A percentile compares a stretch with the other conserved stretches of the same genome.
Conservation (phyloP, 2,113 vertebrate species). For the Phrynosoma platyrhinos region DNA sequence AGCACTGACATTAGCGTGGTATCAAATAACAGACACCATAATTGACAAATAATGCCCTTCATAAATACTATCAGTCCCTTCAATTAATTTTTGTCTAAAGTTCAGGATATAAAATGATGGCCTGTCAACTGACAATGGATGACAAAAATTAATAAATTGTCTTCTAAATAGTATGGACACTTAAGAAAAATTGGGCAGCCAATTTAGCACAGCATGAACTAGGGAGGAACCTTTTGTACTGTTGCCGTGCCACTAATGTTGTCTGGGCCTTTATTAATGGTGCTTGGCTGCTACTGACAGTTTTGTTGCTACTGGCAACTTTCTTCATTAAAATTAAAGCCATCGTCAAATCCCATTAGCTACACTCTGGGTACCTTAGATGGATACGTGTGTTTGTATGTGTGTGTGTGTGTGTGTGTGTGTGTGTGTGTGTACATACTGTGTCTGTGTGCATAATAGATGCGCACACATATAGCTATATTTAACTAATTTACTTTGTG, state of each 20-base stretch:
- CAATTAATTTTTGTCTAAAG: constrained; percentile 92
- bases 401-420: background rate
- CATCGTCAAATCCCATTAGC: constrained; percentile 89
- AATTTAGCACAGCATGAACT: constrained; percentile 86
- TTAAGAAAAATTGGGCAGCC: constrained; percentile 89
- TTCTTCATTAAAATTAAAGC: constrained; percentile 92
- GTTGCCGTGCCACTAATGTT: constrained; percentile 81
- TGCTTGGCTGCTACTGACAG: constrained; percentile 88
- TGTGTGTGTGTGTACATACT: background rate
- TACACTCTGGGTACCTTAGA: constrained; percentile 79
- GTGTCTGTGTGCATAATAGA: background rate
- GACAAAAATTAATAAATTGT: constrained; percentile 91
- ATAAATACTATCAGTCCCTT: constrained; percentile 88
- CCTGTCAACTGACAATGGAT: constrained; percentile 90
- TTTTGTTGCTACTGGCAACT: constrained; percentile 90
- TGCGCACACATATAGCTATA: background rate
- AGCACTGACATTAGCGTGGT: constrained; percentile 70
- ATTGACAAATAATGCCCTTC: constrained; percentile 94
- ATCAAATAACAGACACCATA: constrained; percentile 73
- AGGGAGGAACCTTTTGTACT: constrained; percentile 83
- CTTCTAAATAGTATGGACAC: constrained; percentile 87
- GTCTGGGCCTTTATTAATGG: constrained; percentile 88
- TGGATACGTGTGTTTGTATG: constrained; percentile 46
- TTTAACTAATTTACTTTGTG: constrained; percentile 56
- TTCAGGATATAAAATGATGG: constrained; percentile 87